Evolutionary conservation across 2,888 invertebrate species (phyloP).

Genomic region (Drosophila buzzatii): DNA sequence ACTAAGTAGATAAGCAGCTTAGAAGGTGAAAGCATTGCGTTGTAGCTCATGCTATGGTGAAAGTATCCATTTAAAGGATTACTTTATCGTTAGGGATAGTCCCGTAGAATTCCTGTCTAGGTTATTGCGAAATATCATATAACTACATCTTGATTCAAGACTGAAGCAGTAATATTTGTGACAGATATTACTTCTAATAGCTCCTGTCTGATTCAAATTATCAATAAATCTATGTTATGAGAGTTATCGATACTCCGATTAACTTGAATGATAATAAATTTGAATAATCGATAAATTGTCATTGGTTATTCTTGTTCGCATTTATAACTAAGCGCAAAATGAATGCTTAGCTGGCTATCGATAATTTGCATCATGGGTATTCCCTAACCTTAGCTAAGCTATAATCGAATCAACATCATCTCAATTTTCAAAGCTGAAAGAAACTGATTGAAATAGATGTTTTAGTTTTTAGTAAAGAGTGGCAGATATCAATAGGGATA

Average conservation of each 20-base stretch:
- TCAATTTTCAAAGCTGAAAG: too few relatives aligned
- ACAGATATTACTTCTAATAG: too few relatives aligned
- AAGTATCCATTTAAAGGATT: background rate
- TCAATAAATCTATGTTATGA: background rate
- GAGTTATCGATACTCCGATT: background rate
- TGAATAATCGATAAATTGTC: background rate
- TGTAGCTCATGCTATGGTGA: background rate
- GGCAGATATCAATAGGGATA: background rate
- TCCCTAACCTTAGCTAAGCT: background rate
- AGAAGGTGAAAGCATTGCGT: conserved; percentile 20
- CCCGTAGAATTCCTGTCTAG: background rate
- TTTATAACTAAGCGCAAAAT: background rate
- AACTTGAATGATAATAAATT: background rate
- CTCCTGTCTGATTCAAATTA: too few relatives aligned
- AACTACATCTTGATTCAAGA: background rate
- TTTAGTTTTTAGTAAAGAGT: background rate
- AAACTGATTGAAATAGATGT: background rate
- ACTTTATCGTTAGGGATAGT: conserved; percentile 1
- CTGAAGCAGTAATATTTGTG: background rate
- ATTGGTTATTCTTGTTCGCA: background rate
- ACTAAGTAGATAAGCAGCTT: conserved; percentile 50
- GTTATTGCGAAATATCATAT: background rate
- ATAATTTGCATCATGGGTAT: background rate
- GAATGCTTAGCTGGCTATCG: background rate
- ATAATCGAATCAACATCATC: too few relatives aligned